phyloP scores from a whole-genome alignment of 2,797 vertebrate species.

The Manis pentadactyla region DNA sequence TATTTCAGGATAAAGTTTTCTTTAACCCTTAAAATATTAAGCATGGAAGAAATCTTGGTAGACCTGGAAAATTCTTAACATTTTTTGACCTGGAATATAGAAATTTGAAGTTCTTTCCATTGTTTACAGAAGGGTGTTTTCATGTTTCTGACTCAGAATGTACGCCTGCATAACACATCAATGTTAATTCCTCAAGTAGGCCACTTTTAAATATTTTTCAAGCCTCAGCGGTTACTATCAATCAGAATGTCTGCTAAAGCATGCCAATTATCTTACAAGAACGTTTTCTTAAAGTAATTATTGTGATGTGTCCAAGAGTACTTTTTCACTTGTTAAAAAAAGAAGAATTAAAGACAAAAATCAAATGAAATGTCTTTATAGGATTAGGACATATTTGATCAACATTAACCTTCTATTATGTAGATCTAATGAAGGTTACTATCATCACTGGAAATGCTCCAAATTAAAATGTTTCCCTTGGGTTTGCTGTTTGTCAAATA shows the following conservation, averaged over 20 bases:
- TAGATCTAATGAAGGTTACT: not conserved
- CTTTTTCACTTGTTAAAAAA: slow-evolving; percentile 36
- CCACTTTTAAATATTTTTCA: slow-evolving; percentile 43
- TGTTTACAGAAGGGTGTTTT: slow-evolving; percentile 30
- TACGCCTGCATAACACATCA: not conserved
- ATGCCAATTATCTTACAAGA: not conserved
- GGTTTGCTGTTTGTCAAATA: slow-evolving; percentile 21
- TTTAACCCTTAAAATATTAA: slow-evolving; percentile 35
- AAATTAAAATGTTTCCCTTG: slow-evolving; percentile 3
- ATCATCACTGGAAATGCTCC: not conserved
- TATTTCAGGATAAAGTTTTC: not conserved
- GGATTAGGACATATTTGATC: slow-evolving; percentile 14
- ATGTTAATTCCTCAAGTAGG: slow-evolving; percentile 27
- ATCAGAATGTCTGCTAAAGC: slow-evolving; percentile 11
- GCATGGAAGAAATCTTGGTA: slow-evolving; percentile 20
- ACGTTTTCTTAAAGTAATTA: slow-evolving; percentile 27
- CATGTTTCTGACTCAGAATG: slow-evolving; percentile 30
- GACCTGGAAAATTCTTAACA: not conserved
- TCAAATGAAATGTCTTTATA: not conserved
- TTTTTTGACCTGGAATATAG: slow-evolving; percentile 9
- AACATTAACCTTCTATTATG: not conserved
- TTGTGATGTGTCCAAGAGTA: not conserved
- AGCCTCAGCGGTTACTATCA: not conserved
- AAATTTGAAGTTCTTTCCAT: not conserved
- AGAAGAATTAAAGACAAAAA: not conserved